These are phyloP conservation scores for Harpalus rubripes DNA, from an alignment of 2,888 invertebrate species.

Conservation along the genomic window DNA sequence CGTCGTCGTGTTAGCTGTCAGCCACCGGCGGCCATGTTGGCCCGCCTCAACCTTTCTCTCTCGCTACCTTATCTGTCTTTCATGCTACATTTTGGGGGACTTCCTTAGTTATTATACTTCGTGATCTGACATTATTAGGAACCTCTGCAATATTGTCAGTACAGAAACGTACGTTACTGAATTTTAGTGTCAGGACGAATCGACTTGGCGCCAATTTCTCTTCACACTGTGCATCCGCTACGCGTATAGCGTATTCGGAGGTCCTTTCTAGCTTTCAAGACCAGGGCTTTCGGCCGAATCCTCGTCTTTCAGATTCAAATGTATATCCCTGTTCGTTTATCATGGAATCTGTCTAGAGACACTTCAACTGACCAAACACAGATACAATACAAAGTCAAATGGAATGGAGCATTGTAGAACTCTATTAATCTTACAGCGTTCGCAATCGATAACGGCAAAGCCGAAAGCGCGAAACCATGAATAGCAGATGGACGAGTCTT, in stretches of 20 bases:
- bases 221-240: not conserved
- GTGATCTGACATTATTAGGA: too few relatives aligned
- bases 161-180: too few relatives aligned
- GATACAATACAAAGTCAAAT: slow-evolving; percentile 22
- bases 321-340: not conserved
- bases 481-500: too few relatives aligned
- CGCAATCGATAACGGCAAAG: too few relatives aligned
- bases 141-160: too few relatives aligned
- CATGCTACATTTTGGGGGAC: too few relatives aligned
- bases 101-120: too few relatives aligned
- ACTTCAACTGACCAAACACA: slow-evolving; percentile 10
- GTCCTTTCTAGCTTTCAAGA: not conserved
- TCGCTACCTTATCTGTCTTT: too few relatives aligned
- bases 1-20: too few relatives aligned
- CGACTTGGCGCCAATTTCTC: not conserved
- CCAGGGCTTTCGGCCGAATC: not conserved
- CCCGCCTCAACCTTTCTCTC: too few relatives aligned
- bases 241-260: not conserved
- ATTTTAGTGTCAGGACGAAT: not conserved
- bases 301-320: slow-evolving; percentile 1
- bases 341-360: not conserved
- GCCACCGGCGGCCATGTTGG: too few relatives aligned
- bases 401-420: not conserved
- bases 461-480: too few relatives aligned
- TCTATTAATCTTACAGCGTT: slow-evolving; percentile 6